Conservation (phyloP, 2,797 vertebrate species). For the Pseudotriccus pelzelni region DNA sequence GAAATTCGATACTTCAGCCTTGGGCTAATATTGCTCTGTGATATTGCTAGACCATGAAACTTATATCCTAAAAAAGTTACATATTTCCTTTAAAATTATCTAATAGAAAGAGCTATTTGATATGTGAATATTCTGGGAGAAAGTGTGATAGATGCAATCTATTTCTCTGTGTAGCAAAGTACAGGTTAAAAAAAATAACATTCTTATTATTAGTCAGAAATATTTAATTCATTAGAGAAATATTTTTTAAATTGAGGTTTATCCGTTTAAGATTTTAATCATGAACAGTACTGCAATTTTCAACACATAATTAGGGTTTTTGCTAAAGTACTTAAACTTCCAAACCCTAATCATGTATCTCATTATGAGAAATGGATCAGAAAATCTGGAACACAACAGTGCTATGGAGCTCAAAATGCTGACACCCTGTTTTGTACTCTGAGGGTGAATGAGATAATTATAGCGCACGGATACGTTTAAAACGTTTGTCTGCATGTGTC, state of each 20-base stretch:
- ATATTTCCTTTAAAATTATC: conserved; percentile 1
- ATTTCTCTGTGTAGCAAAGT: background rate
- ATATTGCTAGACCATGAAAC: conserved; percentile 57
- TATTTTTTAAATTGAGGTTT: background rate
- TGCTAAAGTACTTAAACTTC: conserved; percentile 8
- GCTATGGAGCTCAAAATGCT: conserved; percentile 8
- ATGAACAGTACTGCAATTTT: conserved; percentile 18
- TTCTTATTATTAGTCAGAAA: conserved; percentile 5
- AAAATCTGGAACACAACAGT: conserved; percentile 34
- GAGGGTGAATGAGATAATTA: conserved; percentile 37
- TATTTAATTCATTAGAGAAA: background rate
- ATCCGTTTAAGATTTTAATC: background rate
- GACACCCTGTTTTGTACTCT: conserved; percentile 6
- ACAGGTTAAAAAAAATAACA: conserved; percentile 1
- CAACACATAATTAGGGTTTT: conserved; percentile 31
- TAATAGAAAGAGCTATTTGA: conserved; percentile 13
- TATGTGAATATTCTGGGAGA: background rate
- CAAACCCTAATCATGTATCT: conserved; percentile 33
- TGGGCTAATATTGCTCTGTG: conserved; percentile 58
- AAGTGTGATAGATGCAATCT: background rate
- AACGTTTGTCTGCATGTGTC: background rate
- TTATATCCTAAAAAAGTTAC: background rate
- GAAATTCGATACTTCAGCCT: conserved; percentile 22
- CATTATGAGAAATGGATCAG: conserved; percentile 28
- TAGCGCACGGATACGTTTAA: background rate